Percentiles rank a stretch among this genome's conserved stretches.
Conservation (phyloP, 2,888 invertebrate species). For the Archaeoteleia sp. region DNA sequence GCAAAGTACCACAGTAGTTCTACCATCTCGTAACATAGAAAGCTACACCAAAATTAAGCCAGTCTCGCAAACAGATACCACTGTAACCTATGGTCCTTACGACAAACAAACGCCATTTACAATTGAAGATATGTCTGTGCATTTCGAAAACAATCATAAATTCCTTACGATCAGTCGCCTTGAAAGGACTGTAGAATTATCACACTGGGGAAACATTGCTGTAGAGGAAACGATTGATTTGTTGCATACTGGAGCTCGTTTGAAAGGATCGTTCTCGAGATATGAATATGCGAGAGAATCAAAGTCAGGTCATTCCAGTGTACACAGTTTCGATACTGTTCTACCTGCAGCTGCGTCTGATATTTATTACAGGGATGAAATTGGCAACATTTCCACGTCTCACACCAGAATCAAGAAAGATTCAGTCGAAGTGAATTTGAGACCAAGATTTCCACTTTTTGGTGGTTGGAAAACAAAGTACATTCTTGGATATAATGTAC, state of each 20-base stretch:
- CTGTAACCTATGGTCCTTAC: conserved; percentile 93
- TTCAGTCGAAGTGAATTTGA: conserved; percentile 95
- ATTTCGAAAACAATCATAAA: conserved; percentile 97
- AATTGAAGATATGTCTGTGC: conserved; percentile 83
- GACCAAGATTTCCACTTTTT: conserved; percentile 97
- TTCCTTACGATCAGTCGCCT: conserved; percentile 94
- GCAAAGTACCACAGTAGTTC: conserved; percentile 87
- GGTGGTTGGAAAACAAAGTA: conserved; percentile 99
- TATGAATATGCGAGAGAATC: conserved; percentile 97
- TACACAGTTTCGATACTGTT: conserved; percentile 92
- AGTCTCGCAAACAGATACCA: conserved; percentile 84
- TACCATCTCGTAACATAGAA: conserved; percentile 88
- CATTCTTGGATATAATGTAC: conserved; percentile 96
- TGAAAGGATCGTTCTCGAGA: conserved; percentile 78
- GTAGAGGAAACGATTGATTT: conserved; percentile 96
- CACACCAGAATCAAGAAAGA: conserved; percentile 92
- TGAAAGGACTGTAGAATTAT: conserved; percentile 93
- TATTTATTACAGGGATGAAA: conserved; percentile 98
- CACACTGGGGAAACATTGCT: conserved; percentile 99
- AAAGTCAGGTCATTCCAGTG: conserved; percentile 89
- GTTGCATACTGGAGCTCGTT: conserved; percentile 91
- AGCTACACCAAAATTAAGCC: conserved; percentile 89
- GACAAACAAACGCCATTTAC: conserved; percentile 81
- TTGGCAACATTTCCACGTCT: conserved; percentile 99
- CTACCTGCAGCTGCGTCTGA: conserved; percentile 92